A percentile compares a stretch with the other conserved stretches of the same genome.
These are phyloP conservation scores for Chunga burmeisteri DNA, from an alignment of 2,113 vertebrate genomes.

Conservation along the genomic window DNA sequence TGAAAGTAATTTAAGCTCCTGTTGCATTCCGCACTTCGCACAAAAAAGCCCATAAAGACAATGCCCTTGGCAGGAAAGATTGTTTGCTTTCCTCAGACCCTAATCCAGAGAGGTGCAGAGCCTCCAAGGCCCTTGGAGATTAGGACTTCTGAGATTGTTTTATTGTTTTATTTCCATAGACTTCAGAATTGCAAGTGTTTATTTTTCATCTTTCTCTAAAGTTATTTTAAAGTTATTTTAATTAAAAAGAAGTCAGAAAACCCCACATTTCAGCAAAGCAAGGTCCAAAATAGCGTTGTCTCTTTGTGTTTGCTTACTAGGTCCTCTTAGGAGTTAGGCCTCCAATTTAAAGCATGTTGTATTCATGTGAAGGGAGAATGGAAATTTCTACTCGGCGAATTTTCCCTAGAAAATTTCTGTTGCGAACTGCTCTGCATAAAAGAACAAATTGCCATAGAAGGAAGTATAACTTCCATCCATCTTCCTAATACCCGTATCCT, in stretches of 20 bases:
- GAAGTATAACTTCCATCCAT: background rate
- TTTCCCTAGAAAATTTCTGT: background rate
- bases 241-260: constrained; percentile 53
- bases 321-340: constrained; percentile 32
- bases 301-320: constrained; percentile 16
- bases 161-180: background rate
- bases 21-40: background rate
- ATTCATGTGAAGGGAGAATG: constrained; percentile 12
- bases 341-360: background rate
- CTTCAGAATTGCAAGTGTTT: constrained; percentile 15
- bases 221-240: constrained; percentile 42
- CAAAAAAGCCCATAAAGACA: background rate
- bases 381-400: constrained; percentile 22
- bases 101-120: background rate
- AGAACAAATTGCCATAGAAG: background rate
- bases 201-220: constrained; percentile 39
- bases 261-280: background rate
- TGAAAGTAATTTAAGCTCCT: background rate
- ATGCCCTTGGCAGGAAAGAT: background rate
- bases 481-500: background rate
- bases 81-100: background rate
- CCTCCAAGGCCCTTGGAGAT: background rate
- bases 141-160: constrained; percentile 11
- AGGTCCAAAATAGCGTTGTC: constrained; percentile 29
- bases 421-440: background rate